Conservation (phyloP, 1,140 invertebrate species). For the Trachymyrmex cornetzi region DNA sequence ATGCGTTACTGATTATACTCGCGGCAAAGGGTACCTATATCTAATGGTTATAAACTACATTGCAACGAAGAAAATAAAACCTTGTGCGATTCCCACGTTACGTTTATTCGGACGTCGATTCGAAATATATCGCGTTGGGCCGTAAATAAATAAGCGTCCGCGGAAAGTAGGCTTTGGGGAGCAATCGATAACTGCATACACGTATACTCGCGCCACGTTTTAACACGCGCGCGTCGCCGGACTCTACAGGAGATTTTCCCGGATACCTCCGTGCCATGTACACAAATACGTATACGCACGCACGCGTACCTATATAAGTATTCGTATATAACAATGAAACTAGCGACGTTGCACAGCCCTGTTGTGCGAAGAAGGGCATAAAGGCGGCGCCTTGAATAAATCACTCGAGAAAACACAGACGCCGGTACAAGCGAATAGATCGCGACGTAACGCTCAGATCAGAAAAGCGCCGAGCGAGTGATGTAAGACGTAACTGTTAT, state of each 20-base stretch:
- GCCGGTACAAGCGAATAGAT: not conserved
- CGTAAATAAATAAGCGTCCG: constrained; percentile 65
- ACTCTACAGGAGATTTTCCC: constrained; percentile 25
- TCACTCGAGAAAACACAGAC: constrained; percentile 28
- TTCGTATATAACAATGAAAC: constrained; percentile 13
- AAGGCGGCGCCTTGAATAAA: constrained; percentile 44
- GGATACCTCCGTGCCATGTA: not conserved
- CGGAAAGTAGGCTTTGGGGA: constrained; percentile 66
- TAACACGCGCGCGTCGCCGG: constrained; percentile 21
- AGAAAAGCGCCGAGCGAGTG: constrained; percentile 1
- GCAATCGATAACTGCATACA: constrained; percentile 65
- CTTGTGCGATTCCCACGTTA: constrained; percentile 22
- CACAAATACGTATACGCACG: not conserved
- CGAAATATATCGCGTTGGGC: constrained; percentile 1
- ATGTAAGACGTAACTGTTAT: constrained; percentile 13
- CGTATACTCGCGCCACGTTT: constrained; percentile 37
- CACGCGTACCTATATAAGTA: not conserved
- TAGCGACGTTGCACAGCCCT: not conserved
- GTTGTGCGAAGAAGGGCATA: constrained; percentile 45
- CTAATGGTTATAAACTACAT: not conserved
- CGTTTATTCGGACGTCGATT: constrained; percentile 15
- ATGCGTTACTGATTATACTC: not conserved
- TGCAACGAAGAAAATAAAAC: constrained; percentile 34
- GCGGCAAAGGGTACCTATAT: not conserved
- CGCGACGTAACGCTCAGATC: not conserved